phyloP scores from a whole-genome alignment of 2,113 vertebrate genomes.

The Gymnarchus niloticus region DNA sequence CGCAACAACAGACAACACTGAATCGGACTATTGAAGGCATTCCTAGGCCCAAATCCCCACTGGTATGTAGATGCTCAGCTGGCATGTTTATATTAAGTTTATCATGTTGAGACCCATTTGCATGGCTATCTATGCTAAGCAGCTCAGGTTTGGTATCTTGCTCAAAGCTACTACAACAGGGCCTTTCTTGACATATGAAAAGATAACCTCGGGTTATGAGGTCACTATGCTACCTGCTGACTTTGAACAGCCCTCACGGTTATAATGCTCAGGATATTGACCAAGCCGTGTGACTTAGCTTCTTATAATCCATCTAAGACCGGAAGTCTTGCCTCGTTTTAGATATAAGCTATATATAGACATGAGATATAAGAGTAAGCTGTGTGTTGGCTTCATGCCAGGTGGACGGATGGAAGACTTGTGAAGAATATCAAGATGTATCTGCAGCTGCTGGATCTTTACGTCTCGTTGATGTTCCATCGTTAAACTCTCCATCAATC shows the following conservation, averaged over 20 bases:
- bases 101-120: constrained; percentile 3
- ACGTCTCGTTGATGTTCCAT: not conserved
- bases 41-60: not conserved
- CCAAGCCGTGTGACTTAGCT: not conserved
- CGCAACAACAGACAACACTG: not conserved
- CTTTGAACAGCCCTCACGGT: not conserved
- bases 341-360: not conserved
- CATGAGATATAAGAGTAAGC: too few relatives aligned
- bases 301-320: not conserved
- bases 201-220: not conserved
- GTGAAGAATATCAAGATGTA: constrained; percentile 5
- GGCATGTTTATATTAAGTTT: not conserved
- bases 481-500: not conserved
- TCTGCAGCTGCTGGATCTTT: not conserved
- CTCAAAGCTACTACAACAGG: not conserved
- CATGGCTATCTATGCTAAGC: not conserved
- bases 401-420: not conserved
- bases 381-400: not conserved
- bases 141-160: constrained; percentile 1
- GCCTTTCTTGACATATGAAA: not conserved
- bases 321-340: not conserved
- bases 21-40: not conserved
- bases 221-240: not conserved
- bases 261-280: not conserved
- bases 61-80: not conserved